phyloP scores from a whole-genome alignment of 2,797 vertebrate genomes.

The Jordanella pulchra region DNA sequence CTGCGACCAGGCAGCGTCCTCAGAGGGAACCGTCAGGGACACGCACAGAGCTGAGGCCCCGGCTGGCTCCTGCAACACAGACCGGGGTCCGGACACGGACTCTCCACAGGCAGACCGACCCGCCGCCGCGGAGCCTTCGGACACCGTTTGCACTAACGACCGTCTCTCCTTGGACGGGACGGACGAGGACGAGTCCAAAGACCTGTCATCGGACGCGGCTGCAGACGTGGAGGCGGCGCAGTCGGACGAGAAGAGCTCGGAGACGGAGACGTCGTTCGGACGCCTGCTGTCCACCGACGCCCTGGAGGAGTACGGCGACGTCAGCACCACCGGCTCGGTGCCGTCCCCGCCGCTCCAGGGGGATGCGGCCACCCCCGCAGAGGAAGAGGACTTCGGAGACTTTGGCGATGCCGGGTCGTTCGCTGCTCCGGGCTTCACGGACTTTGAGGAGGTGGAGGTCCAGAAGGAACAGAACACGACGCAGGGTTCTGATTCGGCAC shows the following conservation, averaged over 20 bases:
- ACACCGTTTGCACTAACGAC: slow-evolving; percentile 45
- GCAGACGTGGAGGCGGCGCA: slow-evolving; percentile 38
- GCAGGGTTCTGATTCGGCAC: not conserved
- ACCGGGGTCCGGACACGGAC: slow-evolving; percentile 56
- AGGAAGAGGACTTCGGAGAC: slow-evolving; percentile 76
- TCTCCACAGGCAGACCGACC: slow-evolving; percentile 51
- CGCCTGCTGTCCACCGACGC: slow-evolving; percentile 74
- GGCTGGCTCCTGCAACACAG: slow-evolving; percentile 57
- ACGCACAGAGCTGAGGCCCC: slow-evolving; percentile 34
- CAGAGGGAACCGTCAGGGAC: slow-evolving; percentile 64
- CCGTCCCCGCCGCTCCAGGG: slow-evolving; percentile 74
- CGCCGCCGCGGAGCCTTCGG: slow-evolving; percentile 26
- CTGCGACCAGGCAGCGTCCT: slow-evolving; percentile 43
- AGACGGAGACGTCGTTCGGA: slow-evolving; percentile 69
- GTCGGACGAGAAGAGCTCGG: slow-evolving; percentile 60
- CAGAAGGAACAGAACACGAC: slow-evolving; percentile 8
- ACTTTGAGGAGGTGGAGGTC: slow-evolving; percentile 64
- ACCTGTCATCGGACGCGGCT: slow-evolving; percentile 12
- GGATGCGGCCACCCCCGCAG: slow-evolving; percentile 67
- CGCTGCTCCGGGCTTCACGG: slow-evolving; percentile 60
- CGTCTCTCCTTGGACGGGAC: slow-evolving; percentile 37
- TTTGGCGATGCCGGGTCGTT: slow-evolving; percentile 76
- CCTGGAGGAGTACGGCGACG: slow-evolving; percentile 86
- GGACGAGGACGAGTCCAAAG: slow-evolving; percentile 7
- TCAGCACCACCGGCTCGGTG: slow-evolving; percentile 80